phyloP scores from a whole-genome alignment of 2,888 invertebrate species.

The Cacoxenus indagator region DNA sequence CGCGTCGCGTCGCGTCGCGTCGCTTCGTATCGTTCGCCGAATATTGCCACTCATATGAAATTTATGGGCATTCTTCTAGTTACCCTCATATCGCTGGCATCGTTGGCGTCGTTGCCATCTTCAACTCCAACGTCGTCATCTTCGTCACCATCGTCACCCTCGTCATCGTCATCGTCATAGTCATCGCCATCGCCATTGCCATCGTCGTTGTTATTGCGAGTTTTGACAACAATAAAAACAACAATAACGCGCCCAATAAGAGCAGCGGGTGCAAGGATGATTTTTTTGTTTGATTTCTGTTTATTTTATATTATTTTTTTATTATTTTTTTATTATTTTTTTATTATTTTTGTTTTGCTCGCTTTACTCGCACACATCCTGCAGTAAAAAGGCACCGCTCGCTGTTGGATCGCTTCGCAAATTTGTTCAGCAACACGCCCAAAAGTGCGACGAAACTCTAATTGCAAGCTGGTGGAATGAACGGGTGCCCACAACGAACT shows the following conservation, averaged over 20 bases:
- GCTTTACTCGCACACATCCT: neutral
- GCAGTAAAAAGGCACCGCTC: conserved; percentile 66
- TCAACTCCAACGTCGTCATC: too few species aligned
- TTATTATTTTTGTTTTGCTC: too few species aligned
- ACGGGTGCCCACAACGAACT: conserved; percentile 24
- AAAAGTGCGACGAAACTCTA: conserved; percentile 47
- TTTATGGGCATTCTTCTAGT: conserved; percentile 65
- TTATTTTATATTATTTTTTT: too few species aligned
- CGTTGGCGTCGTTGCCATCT: neutral
- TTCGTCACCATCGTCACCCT: neutral
- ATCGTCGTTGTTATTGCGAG: conserved; percentile 8
- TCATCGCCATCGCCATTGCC: neutral
- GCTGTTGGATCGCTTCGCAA: conserved; percentile 67
- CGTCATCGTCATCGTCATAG: conserved; percentile 10
- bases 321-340: too few species aligned
- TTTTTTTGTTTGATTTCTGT: too few species aligned
- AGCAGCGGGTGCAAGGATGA: conserved; percentile 7
- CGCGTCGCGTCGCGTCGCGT: neutral
- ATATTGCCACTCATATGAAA: conserved; percentile 54
- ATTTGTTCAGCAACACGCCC: conserved; percentile 68
- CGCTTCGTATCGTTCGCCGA: neutral
- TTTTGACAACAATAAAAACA: conserved; percentile 30
- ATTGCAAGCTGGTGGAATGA: conserved; percentile 48
- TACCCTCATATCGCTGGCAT: neutral
- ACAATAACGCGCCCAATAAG: neutral